These are phyloP conservation scores for Stenoptilia bipunctidactyla DNA, from an alignment of 2,888 invertebrate genomes.

Conservation along the genomic window DNA sequence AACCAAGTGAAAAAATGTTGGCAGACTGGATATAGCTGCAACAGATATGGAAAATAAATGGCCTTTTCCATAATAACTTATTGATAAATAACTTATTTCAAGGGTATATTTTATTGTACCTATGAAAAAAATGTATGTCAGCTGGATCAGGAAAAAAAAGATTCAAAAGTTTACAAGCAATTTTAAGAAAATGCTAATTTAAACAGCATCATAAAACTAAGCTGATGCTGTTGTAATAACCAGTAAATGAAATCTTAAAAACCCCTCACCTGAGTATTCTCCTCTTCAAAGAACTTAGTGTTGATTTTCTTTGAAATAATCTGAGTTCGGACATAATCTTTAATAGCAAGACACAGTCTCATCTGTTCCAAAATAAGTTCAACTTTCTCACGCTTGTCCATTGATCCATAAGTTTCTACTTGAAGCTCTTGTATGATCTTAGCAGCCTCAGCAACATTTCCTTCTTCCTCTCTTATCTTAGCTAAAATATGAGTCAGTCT, in stretches of 20 bases:
- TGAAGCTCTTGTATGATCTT: slow-evolving; percentile 95
- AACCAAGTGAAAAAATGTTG: too few species aligned
- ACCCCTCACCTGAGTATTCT: slow-evolving; percentile 75
- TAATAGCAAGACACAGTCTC: slow-evolving; percentile 94
- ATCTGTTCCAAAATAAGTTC: slow-evolving; percentile 98
- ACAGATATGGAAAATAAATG: too few species aligned
- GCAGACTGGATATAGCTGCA: too few species aligned
- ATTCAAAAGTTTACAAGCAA: neutral
- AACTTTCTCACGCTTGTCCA: slow-evolving; percentile 97
- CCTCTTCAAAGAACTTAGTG: slow-evolving; percentile 95
- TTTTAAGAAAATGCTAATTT: neutral
- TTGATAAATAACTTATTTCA: too few species aligned
- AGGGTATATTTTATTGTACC: too few species aligned
- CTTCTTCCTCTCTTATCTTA: slow-evolving; percentile 86
- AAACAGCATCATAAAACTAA: neutral
- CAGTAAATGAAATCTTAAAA: too few species aligned
- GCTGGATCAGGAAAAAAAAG: neutral
- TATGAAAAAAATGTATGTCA: too few species aligned
- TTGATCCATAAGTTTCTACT: slow-evolving; percentile 97
- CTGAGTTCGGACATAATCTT: slow-evolving; percentile 96
- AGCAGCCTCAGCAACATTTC: slow-evolving; percentile 90
- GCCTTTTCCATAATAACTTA: too few species aligned
- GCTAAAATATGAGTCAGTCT: slow-evolving; percentile 92
- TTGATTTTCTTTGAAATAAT: slow-evolving; percentile 99
- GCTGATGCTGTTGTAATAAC: neutral